Evolutionary conservation across 2,888 invertebrate species (phyloP).

Genomic region (Andrena bucephala): DNA sequence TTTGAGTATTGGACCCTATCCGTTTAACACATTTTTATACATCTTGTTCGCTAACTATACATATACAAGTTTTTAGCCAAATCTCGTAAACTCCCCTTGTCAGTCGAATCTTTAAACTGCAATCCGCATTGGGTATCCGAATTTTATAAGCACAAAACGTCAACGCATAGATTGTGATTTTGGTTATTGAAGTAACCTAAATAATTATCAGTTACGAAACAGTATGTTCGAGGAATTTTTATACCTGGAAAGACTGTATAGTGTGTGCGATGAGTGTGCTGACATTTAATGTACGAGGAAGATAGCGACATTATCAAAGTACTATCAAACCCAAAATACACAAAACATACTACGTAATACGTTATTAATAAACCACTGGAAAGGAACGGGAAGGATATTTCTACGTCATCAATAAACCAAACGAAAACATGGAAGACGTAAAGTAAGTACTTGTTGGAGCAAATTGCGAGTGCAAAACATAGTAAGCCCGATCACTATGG

Average conservation of each 20-base stretch:
- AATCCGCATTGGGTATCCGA: too few species aligned
- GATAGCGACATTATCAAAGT: not conserved
- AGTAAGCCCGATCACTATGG: too few species aligned
- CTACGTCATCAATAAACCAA: conserved; percentile 7
- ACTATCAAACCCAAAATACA: conserved; percentile 1
- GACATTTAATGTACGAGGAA: not conserved
- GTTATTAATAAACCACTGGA: conserved; percentile 6
- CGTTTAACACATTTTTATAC: too few species aligned
- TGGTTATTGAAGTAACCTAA: too few species aligned
- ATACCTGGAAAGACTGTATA: not conserved
- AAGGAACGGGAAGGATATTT: not conserved
- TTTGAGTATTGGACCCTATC: too few species aligned
- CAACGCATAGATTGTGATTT: too few species aligned
- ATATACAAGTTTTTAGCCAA: too few species aligned
- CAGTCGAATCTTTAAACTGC: too few species aligned
- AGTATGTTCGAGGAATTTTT: not conserved
- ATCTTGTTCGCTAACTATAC: too few species aligned
- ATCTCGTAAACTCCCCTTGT: too few species aligned
- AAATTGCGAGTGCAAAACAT: too few species aligned
- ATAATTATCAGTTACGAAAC: not conserved
- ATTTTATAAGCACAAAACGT: too few species aligned
- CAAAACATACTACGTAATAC: not conserved
- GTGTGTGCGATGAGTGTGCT: not conserved
- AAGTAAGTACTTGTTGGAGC: not conserved
- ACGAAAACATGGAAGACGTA: not conserved